Evolutionary conservation across 2,888 invertebrate genomes (phyloP).

Genomic region (Synanthedon formicaeformis): DNA sequence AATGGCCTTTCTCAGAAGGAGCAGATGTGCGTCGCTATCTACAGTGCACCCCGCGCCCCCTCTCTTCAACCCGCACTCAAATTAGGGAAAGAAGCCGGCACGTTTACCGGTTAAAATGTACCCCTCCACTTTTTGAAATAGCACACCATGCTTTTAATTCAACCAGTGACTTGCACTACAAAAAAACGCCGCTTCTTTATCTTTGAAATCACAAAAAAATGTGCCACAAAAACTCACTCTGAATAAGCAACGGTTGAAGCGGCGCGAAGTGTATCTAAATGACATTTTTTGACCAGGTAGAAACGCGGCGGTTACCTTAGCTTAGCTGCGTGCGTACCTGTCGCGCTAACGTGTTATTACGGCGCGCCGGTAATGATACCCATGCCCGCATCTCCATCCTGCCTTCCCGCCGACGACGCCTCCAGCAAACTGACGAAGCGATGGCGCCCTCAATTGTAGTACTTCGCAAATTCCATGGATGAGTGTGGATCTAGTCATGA

Average conservation of each 20-base stretch:
- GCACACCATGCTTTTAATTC: neutral
- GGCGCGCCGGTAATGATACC: constrained; percentile 47
- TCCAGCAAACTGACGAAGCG: constrained; percentile 19
- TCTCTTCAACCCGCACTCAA: constrained; percentile 13
- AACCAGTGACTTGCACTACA: constrained; percentile 12
- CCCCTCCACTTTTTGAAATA: neutral
- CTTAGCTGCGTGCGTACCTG: constrained; percentile 43
- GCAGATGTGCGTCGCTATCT: constrained; percentile 61
- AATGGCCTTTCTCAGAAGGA: constrained; percentile 65
- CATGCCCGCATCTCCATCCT: constrained; percentile 20
- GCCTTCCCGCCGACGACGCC: constrained; percentile 29
- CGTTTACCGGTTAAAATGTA: neutral
- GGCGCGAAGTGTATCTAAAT: constrained; percentile 46
- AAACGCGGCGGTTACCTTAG: constrained; percentile 33
- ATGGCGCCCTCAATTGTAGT: constrained; percentile 35
- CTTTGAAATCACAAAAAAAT: constrained; percentile 5
- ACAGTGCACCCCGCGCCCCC: constrained; percentile 30
- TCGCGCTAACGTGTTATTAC: constrained; percentile 56
- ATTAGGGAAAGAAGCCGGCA: neutral
- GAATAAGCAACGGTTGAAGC: constrained; percentile 38
- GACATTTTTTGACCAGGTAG: constrained; percentile 55
- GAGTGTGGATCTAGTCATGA: constrained; percentile 86
- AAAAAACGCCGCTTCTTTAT: constrained; percentile 31
- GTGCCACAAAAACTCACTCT: constrained; percentile 44
- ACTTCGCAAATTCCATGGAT: constrained; percentile 76